These are phyloP conservation scores for Anableps anableps DNA, from an alignment of 2,797 vertebrate species.

Conservation along the genomic window DNA sequence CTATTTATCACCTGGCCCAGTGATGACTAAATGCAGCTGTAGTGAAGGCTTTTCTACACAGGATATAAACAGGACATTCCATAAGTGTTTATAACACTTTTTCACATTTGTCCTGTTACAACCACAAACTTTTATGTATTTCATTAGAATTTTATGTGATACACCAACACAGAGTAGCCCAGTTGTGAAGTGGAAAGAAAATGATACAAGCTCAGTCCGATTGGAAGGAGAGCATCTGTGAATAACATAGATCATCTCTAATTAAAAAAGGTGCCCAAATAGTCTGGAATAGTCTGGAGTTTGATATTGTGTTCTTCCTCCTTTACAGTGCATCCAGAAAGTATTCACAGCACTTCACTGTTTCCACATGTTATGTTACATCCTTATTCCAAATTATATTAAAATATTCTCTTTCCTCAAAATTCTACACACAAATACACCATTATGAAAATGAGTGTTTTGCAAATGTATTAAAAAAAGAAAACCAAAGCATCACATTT, in stretches of 20 bases:
- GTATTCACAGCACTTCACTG: no score
- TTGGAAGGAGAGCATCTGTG: neutral
- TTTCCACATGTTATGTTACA: no score
- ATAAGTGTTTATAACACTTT: neutral
- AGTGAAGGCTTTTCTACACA: slow-evolving; percentile 1
- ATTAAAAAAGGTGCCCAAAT: neutral
- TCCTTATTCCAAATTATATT: no score
- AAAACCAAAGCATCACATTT: no score
- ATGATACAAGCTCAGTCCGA: neutral
- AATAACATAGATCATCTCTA: neutral
- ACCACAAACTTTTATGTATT: neutral
- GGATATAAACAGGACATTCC: neutral
- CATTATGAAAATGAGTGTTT: no score
- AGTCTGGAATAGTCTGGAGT: neutral
- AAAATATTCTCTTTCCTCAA: no score
- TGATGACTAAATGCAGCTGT: slow-evolving; percentile 12
- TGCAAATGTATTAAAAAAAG: no score
- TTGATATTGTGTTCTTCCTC: neutral
- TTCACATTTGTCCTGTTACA: neutral
- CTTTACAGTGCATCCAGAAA: no score
- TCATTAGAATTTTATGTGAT: neutral
- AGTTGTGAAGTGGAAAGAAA: neutral
- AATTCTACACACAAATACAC: no score
- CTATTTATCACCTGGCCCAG: slow-evolving; percentile 27
- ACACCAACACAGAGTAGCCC: neutral